Evolutionary conservation across 2,113 vertebrate genomes (phyloP).

Genomic region (Leucosticte australis): DNA sequence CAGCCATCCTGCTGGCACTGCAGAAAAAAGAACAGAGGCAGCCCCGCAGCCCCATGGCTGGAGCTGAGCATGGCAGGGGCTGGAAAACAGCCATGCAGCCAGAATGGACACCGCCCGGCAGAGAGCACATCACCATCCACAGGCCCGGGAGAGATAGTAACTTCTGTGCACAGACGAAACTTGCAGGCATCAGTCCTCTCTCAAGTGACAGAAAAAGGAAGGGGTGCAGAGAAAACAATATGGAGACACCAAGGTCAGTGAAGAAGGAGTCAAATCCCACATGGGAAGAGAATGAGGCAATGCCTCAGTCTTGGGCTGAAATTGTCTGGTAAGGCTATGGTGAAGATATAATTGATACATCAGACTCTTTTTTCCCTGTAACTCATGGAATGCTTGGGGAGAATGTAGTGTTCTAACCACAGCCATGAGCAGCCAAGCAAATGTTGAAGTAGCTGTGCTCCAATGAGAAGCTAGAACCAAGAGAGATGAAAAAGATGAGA

Average conservation of each 20-base stretch:
- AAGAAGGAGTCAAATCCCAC: neutral
- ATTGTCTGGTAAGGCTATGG: neutral
- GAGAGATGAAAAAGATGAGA: neutral
- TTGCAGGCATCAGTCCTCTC: no score
- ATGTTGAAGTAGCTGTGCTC: neutral
- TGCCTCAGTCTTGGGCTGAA: neutral
- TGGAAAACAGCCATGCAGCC: neutral
- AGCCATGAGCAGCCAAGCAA: neutral
- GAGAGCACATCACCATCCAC: neutral
- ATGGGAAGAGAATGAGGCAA: neutral
- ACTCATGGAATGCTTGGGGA: neutral
- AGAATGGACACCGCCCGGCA: accelerated
- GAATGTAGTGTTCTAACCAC: no score
- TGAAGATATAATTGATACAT: neutral
- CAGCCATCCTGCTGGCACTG: neutral
- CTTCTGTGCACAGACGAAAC: neutral
- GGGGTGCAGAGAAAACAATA: neutral
- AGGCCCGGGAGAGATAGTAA: accelerated
- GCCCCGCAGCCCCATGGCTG: neutral
- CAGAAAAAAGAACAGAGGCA: neutral
- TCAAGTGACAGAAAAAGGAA: neutral
- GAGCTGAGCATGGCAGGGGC: neutral
- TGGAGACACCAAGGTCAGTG: neutral
- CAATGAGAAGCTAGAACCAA: neutral
- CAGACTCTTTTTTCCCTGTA: no score